A percentile compares a stretch with the other conserved stretches of the same genome.
phyloP scores from a whole-genome alignment of 2,797 vertebrate species.

The Masticophis lateralis region DNA sequence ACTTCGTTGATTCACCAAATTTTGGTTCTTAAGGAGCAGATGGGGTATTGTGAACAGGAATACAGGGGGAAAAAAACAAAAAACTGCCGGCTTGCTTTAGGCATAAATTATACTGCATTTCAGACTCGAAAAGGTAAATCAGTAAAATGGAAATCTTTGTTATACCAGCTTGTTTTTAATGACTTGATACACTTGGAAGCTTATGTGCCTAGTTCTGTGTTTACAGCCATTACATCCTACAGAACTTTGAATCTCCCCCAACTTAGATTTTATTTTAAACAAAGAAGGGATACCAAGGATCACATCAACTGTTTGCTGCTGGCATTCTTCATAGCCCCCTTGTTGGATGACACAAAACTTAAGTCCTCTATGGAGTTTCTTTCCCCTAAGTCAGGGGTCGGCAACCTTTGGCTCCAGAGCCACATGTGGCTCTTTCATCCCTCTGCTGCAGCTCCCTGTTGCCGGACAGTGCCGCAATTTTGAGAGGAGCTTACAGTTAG shows the following conservation, averaged over 20 bases:
- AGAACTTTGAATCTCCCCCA: constrained; percentile 26
- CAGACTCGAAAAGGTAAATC: constrained; percentile 58
- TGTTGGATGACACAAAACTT: constrained; percentile 38
- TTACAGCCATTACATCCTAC: background rate
- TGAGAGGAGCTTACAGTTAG: no score
- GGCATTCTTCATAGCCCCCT: constrained; percentile 7
- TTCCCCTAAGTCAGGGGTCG: no score
- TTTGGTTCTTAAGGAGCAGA: constrained; percentile 86
- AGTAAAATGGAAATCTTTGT: constrained; percentile 71
- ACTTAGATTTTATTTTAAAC: constrained; percentile 11
- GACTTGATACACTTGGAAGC: constrained; percentile 10
- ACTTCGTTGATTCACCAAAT: constrained; percentile 86
- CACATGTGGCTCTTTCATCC: no score
- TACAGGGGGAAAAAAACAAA: constrained; percentile 66
- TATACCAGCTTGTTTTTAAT: constrained; percentile 61
- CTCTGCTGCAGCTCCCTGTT: no score
- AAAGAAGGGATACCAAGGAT: constrained; percentile 49
- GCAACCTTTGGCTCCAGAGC: no score
- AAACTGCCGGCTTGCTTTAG: constrained; percentile 73
- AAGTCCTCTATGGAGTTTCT: constrained; percentile 54
- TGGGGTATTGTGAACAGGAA: constrained; percentile 77
- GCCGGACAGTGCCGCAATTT: no score
- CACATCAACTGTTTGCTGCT: constrained; percentile 32
- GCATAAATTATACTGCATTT: constrained; percentile 68
- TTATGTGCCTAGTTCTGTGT: constrained; percentile 5